Base-by-base conservation (phyloP, 2,797 vertebrate species). In the Chloroceryle inda region DNA sequence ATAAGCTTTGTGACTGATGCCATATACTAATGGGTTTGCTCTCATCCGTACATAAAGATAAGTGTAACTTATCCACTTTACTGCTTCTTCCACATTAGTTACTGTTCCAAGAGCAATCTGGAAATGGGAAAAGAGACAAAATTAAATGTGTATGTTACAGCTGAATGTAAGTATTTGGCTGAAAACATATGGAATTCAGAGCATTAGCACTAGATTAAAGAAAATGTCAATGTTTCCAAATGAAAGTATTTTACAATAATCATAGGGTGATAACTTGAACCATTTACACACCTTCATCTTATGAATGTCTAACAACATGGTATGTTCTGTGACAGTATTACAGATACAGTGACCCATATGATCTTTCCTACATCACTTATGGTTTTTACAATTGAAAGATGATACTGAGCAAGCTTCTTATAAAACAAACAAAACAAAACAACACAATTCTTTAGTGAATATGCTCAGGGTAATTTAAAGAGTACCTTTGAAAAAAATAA, bases 11-110 rank as follows among this genome's bases (percentile, higher is more conserved):
- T 99, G 98, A 98, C 98, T 99, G 98, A 99, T 99, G 96, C 99
- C 99, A 59, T 99, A 99, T 33, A 88, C 99, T 98, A 99, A 98
- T 68, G 99, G 99, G 98, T 99, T 99, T 98, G 98, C 99, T 98
- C 99, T 99, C 99, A 99, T 99, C 96, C 99, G 99, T 76, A 99
- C 99, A 92, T 99, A 99, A 75, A 99, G 98, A 77, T 99, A 99
- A 59, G 99, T 99, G 96, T 99, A 99, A 98, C 99, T 99, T 97
- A 99, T 98, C 99, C 99, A 99, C 98, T 99, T 99, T 96, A 99
- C 99, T 45, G 99, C 99, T 98, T 99, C 99, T 95, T 99, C 99
- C 96, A 99, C 98, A 31, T 99, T 99, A 94, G 99, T 99, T 82
- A 99, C 99, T 3, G 99, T 99, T 91, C 99, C 99, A 78, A 99